Base-by-base conservation (phyloP, 2,888 invertebrate genomes). In the Troides aeacus region DNA sequence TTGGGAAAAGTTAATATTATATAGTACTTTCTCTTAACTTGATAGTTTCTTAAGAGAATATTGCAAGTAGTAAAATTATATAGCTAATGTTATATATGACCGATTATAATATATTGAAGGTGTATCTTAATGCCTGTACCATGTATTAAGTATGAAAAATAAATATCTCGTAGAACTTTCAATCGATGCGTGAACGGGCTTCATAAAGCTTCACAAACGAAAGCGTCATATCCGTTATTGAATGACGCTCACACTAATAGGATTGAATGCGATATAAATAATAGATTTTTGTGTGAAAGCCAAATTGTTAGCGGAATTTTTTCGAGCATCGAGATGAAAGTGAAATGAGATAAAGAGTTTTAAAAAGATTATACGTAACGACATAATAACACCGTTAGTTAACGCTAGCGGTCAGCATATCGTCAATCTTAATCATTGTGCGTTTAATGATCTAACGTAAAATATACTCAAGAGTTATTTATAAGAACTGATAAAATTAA, bases 181-280 rank as follows among this genome's bases (percentile, higher is more conserved):
- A n/a, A 53, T 17, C 17, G 53, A 39, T 39, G 4, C 36, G 36
- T 60, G 60, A 50, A 62, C 17, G 2, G 24, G 18, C 62, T 62
- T 50, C 24, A 50, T 24, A 23, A 62, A 23, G 57, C 59, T 59
- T 53, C 30, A 12, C 59, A 53, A 63, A 60, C 36, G 60, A 23
- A 15, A 64, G 23, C 50, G 53, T 59, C 39, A 39, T 39, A 56
- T 64, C 56, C 7, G 56, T 56, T 42, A 39, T 39, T 62, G 60
- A 39, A 64, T 59, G 60, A 68, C 64, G 58, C 60, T 42, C 39
- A 57, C 39, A 39, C 56, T 61, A 53, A 24, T n/a, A 53, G 60
- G 30, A 24, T 65, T 59, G 58, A 68, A 63, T 46, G 50, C 39
- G 50, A 59, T 64, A 61, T 64, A 69, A 64, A 64, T 69, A 69